Evolutionary conservation across 2,113 vertebrate genomes (phyloP).

Genomic region (Setophaga coronata): DNA sequence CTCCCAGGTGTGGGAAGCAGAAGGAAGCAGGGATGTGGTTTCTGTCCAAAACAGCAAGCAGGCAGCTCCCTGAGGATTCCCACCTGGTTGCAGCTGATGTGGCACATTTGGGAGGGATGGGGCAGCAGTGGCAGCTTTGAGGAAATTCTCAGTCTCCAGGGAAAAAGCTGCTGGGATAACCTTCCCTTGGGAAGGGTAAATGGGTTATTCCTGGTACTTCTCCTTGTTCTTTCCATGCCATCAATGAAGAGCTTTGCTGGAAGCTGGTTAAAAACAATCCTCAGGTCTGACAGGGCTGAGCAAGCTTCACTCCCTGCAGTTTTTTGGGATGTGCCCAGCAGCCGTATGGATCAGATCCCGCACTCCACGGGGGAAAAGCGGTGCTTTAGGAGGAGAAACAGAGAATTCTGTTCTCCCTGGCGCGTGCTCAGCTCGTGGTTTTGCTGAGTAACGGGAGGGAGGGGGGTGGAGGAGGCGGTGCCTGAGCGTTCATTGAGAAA

Average conservation of each 20-base stretch:
- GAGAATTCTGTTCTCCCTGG: background rate
- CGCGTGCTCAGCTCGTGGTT: background rate
- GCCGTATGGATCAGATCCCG: background rate
- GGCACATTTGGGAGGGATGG: background rate
- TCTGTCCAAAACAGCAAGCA: background rate
- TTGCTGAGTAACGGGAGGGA: constrained; percentile 18
- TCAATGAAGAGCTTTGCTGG: background rate
- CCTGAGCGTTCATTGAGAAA: background rate
- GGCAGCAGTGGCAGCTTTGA: background rate
- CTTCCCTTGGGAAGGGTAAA: background rate
- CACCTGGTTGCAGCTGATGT: background rate
- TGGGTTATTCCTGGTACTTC: background rate
- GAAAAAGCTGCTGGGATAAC: background rate
- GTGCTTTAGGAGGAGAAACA: background rate
- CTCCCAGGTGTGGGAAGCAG: background rate
- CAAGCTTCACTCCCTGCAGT: background rate
- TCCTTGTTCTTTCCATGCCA: background rate
- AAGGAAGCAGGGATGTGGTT: background rate
- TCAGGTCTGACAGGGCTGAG: background rate
- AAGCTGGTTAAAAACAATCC: background rate
- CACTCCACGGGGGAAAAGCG: background rate
- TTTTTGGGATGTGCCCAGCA: background rate
- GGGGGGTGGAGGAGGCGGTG: background rate
- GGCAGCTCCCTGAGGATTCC: background rate
- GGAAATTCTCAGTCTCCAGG: background rate